Base-by-base conservation (phyloP, 2,888 invertebrate genomes). In the Rotaria sp. region DNA sequence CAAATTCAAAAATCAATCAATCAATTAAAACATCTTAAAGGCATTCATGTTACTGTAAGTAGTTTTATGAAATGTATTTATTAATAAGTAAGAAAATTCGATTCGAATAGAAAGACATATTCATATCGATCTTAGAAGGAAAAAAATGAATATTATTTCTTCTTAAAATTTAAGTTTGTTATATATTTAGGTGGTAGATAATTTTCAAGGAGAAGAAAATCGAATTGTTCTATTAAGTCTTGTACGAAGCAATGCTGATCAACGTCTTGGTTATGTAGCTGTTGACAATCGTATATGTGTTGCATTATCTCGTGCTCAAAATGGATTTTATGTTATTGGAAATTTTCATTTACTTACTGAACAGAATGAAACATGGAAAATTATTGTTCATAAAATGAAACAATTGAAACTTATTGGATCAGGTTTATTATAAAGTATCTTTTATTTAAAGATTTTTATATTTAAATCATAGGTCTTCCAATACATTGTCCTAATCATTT, bases 1-100 rank as follows among this genome's bases (percentile, higher is more conserved):
- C 91, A 93, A 67, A 91, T 94, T 86, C 92, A 91, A 88, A 91
- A 92, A 89, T 88, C 89, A 59, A 89, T 89, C 1, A n/a, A 85
- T n/a, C 80, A 80, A 80, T 45, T n/a, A 24, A 45, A 26, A 45
- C 13, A 26, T 26, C 26, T 80, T 3, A 45, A 80, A 80, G 80
- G 80, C 41, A 80, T 80, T 80, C 45, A 41, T 26, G 35, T 80
- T 80, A 80, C 80, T 1, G 45, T 67, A 26, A 67, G 35, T 67
- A 35, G 15, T 26, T 55, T 18, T 30, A 13, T 30, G 13, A 30
- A 13, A n/a, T 30, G 15, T 59, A 13, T 30, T 26, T n/a, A 10
- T 48, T 11, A 48, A 48, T 48, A 15, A 48, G 13, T 48, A 15
- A 13, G 48, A 48, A 48, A 48, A 13, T 48, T 48, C 15, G 48